Evolutionary conservation across 2,113 vertebrate species (phyloP).

Genomic region (Nycticryphes semicollaris): DNA sequence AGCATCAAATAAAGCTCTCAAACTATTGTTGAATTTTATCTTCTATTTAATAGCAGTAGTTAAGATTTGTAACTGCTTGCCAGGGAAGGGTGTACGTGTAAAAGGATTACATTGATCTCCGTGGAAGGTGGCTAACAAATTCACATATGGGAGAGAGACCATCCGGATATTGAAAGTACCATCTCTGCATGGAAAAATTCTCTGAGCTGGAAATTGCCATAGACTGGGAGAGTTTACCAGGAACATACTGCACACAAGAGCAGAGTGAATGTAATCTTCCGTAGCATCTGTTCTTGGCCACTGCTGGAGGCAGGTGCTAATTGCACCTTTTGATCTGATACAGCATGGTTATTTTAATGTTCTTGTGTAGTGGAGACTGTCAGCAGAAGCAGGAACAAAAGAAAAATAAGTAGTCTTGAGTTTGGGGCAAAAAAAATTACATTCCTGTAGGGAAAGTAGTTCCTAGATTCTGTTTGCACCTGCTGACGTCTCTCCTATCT

Average conservation of each 20-base stretch:
- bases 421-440: constrained; percentile 6
- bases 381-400: not conserved
- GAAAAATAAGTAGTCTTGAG: not conserved
- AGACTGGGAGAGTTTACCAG: not conserved
- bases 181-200: not conserved
- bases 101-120: not conserved
- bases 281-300: not conserved
- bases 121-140: not conserved
- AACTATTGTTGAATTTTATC: not conserved
- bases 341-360: not conserved
- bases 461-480: not conserved
- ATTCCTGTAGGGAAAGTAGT: not conserved
- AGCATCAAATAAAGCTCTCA: not conserved
- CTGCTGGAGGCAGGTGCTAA: not conserved
- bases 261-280: not conserved
- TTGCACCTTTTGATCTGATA: not conserved
- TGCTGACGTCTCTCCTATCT: not conserved
- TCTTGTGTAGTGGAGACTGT: not conserved
- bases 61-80: not conserved
- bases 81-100: not conserved
- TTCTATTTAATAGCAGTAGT: not conserved
- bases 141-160: not conserved
- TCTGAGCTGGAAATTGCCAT: not conserved
- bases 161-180: not conserved
- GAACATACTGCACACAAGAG: not conserved